Conservation (phyloP, 2,113 vertebrate genomes). For the Ceuthmochares aereus region DNA sequence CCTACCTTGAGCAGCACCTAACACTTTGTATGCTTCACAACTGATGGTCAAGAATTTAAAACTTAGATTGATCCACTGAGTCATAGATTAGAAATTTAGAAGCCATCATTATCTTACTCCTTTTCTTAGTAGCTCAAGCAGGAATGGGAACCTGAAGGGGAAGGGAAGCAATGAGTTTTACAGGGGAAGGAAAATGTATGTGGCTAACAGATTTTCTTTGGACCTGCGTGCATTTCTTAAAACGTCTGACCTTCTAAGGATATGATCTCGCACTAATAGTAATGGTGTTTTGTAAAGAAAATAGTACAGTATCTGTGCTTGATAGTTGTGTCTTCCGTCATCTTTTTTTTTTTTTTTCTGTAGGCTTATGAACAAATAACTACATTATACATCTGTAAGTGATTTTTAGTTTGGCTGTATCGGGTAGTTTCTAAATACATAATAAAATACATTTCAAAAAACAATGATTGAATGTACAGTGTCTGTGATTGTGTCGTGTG, state of each 20-base stretch:
- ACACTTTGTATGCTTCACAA: not conserved
- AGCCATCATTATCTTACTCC: not conserved
- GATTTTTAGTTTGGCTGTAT: not conserved
- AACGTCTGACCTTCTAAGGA: not conserved
- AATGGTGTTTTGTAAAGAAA: not conserved
- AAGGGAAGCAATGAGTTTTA: not conserved
- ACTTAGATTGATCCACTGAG: not conserved
- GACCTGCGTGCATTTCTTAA: not conserved
- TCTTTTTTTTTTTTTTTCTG: not conserved
- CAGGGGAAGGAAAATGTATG: not conserved
- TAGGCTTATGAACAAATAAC: not conserved
- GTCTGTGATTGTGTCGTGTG: not conserved
- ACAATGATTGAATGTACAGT: not conserved
- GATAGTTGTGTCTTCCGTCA: accelerated
- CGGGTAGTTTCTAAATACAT: accelerated
- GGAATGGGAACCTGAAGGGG: not conserved
- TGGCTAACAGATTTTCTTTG: not conserved
- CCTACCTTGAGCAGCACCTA: not conserved
- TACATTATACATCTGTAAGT: not conserved
- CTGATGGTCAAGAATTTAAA: not conserved
- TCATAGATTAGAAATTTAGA: not conserved
- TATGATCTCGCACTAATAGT: not conserved
- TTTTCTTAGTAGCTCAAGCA: not conserved
- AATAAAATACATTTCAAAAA: not conserved
- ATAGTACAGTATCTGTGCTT: not conserved